Percentiles rank a stretch among this genome's conserved stretches.
Conservation (phyloP, 2,888 invertebrate species). For the Latrodectus elegans region DNA sequence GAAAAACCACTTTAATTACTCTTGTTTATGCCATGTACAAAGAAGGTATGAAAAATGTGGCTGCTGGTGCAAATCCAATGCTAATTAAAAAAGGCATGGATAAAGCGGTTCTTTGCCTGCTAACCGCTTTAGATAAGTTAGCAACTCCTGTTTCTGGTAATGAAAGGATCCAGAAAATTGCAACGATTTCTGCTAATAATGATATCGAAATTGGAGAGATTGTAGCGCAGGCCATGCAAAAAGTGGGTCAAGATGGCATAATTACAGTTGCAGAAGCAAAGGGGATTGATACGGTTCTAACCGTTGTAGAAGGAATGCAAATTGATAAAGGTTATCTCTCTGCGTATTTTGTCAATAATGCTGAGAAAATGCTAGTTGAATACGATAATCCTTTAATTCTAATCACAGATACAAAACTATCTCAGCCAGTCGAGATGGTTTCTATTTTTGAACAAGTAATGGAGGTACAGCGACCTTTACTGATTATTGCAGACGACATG, state of each 20-base stretch:
- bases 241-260: slow-evolving; percentile 73
- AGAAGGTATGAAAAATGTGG: slow-evolving; percentile 71
- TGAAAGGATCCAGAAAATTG: slow-evolving; percentile 72
- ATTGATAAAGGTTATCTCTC: slow-evolving; percentile 74
- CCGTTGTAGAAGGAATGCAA: slow-evolving; percentile 72
- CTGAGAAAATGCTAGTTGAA: slow-evolving; percentile 70
- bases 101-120: slow-evolving; percentile 61
- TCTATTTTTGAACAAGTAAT: slow-evolving; percentile 72
- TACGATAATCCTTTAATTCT: slow-evolving; percentile 72
- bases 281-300: slow-evolving; percentile 70
- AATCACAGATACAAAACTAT: slow-evolving; percentile 72
- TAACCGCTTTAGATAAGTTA: slow-evolving; percentile 42
- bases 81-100: slow-evolving; percentile 72
- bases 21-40: slow-evolving; percentile 70
- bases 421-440: too few relatives aligned
- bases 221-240: slow-evolving; percentile 73
- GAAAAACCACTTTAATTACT: slow-evolving; percentile 73
- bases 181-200: slow-evolving; percentile 73
- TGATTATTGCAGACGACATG: slow-evolving; percentile 77
- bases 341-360: slow-evolving; percentile 72
- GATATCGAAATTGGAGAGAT: slow-evolving; percentile 72
- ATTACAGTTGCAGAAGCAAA: slow-evolving; percentile 73
- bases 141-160: slow-evolving; percentile 62
- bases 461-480: slow-evolving; percentile 68
- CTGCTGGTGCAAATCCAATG: slow-evolving; percentile 72